Evolutionary conservation across 1,140 invertebrate genomes (phyloP).

Genomic region (Drosophila parabipectinata): DNA sequence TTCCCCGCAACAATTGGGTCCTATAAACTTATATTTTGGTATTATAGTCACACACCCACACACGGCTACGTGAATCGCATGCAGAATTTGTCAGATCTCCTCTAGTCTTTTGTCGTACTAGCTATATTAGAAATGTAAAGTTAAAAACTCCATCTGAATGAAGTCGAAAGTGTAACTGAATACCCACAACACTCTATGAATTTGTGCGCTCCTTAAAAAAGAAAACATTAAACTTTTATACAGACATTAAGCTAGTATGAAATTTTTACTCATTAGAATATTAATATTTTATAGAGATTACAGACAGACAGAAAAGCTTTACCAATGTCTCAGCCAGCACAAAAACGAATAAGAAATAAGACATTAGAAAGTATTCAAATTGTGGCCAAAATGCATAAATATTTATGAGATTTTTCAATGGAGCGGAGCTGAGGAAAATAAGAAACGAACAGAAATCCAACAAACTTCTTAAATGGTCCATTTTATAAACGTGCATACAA

Average conservation of each 20-base stretch:
- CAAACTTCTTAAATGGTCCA: slow-evolving; percentile 75
- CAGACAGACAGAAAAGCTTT: slow-evolving; percentile 62
- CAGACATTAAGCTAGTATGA: slow-evolving; percentile 27
- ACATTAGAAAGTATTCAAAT: slow-evolving; percentile 25
- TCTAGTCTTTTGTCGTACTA: slow-evolving; percentile 73
- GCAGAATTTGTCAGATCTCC: slow-evolving; percentile 68
- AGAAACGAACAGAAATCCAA: slow-evolving; percentile 11
- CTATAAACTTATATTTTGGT: slow-evolving; percentile 61
- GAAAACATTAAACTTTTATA: slow-evolving; percentile 16
- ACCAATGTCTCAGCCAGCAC: slow-evolving; percentile 48
- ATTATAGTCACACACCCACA: slow-evolving; percentile 30
- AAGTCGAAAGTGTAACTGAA: slow-evolving; percentile 46
- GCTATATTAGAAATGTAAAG: slow-evolving; percentile 64
- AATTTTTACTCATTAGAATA: slow-evolving; percentile 55
- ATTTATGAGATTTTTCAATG: slow-evolving; percentile 25
- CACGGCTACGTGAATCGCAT: slow-evolving; percentile 71
- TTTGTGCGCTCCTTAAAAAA: slow-evolving; percentile 41
- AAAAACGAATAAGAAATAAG: neutral
- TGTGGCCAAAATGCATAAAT: slow-evolving; percentile 26
- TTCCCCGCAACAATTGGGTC: slow-evolving; percentile 31
- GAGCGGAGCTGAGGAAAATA: slow-evolving; percentile 3
- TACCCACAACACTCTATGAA: slow-evolving; percentile 62
- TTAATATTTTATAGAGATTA: slow-evolving; percentile 38
- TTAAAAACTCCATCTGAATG: slow-evolving; percentile 14
- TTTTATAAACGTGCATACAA: slow-evolving; percentile 70